Conservation (phyloP, 2,797 vertebrate genomes). For the Notamacropus eugenii region DNA sequence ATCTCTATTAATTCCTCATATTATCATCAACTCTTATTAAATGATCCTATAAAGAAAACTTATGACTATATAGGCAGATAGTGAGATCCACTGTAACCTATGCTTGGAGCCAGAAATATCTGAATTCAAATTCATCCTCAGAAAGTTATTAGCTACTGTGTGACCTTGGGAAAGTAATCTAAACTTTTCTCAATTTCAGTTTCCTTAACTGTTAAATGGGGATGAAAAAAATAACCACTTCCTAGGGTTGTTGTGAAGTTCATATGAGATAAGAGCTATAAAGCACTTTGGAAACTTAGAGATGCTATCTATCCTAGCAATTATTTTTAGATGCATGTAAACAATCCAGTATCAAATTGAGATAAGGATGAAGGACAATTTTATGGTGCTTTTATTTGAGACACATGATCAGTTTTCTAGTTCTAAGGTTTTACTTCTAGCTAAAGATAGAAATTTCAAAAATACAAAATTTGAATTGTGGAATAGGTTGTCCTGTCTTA, state of each 20-base stretch:
- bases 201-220: background rate
- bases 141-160: background rate
- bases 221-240: background rate
- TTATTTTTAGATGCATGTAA: background rate
- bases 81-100: background rate
- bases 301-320: background rate
- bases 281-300: background rate
- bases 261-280: background rate
- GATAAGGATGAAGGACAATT: slow-evolving; percentile 2
- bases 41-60: background rate
- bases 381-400: background rate
- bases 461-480: background rate
- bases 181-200: background rate
- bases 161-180: background rate
- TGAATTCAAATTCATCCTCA: background rate
- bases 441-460: background rate
- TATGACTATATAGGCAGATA: background rate
- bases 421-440: background rate
- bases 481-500: slow-evolving; percentile 51
- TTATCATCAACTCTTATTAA: background rate
- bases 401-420: background rate
- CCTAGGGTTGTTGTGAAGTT: background rate
- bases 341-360: background rate
- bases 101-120: background rate
- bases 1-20: background rate